These are phyloP conservation scores for Tipula confusa DNA, from an alignment of 2,888 invertebrate species.

Conservation along the genomic window DNA sequence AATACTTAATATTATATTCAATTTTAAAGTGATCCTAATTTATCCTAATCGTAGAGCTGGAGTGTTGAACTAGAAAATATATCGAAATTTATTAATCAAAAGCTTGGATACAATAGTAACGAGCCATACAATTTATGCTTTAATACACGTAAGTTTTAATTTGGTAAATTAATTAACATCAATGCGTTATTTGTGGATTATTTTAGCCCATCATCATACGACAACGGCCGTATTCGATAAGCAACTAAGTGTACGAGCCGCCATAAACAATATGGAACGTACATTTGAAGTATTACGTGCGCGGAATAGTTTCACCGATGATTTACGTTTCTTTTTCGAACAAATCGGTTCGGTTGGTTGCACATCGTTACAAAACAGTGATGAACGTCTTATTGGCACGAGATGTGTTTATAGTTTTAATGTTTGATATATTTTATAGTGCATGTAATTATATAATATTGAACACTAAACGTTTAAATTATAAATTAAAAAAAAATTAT, in stretches of 20 bases:
- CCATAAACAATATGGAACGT: background rate
- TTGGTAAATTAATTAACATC: background rate
- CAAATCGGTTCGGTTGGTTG: background rate
- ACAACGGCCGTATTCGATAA: background rate
- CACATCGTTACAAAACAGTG: background rate
- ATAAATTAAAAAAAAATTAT: no score
- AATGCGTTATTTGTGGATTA: background rate
- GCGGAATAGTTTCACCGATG: background rate
- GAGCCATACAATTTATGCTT: background rate
- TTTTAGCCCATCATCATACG: background rate
- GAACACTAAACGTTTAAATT: no score
- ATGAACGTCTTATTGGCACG: background rate
- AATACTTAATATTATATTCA: background rate
- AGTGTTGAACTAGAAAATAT: background rate
- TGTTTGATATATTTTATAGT: background rate
- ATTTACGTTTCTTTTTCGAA: background rate
- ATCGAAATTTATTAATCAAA: background rate
- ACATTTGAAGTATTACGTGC: background rate
- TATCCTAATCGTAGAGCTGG: background rate
- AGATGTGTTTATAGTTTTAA: background rate
- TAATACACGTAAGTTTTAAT: background rate
- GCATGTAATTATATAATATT: background rate
- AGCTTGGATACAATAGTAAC: background rate
- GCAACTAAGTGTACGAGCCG: background rate
- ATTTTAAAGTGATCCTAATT: background rate